A percentile compares a stretch with the other conserved stretches of the same genome.
Evolutionary conservation across 2,888 invertebrate genomes (phyloP).

Genomic region (Coenonympha arcania): DNA sequence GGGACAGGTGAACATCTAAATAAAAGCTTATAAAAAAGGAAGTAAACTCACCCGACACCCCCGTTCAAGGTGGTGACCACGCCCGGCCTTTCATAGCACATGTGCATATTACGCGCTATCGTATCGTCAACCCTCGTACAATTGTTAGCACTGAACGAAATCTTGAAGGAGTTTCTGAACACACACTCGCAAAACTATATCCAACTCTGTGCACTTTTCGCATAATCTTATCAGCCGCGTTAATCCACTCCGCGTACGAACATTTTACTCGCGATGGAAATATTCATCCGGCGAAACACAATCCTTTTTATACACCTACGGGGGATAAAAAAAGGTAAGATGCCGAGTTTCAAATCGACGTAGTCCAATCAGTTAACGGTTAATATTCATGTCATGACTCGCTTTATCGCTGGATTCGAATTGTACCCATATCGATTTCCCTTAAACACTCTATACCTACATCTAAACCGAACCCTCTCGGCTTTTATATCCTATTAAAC

Average conservation of each 20-base stretch:
- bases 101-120: constrained; percentile 49
- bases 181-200: constrained; percentile 30
- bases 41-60: constrained; percentile 56
- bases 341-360: constrained; percentile 27
- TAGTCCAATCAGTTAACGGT: constrained; percentile 25
- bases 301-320: constrained; percentile 29
- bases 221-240: constrained; percentile 28
- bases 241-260: constrained; percentile 65
- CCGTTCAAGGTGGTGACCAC: constrained; percentile 67
- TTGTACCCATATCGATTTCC: constrained; percentile 26
- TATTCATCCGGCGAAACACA: constrained; percentile 36
- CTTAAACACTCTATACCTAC: constrained; percentile 19
- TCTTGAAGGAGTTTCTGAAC: constrained; percentile 33
- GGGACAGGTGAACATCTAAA: no score
- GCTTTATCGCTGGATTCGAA: constrained; percentile 32
- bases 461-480: constrained; percentile 11
- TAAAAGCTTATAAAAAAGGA: not conserved
- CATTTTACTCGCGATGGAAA: constrained; percentile 44
- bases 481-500: constrained; percentile 14
- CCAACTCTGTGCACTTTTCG: constrained; percentile 29
- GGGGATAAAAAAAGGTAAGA: constrained; percentile 45
- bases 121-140: constrained; percentile 47
- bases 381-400: constrained; percentile 30
- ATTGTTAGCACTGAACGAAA: constrained; percentile 43
- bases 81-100: constrained; percentile 69